Evolutionary conservation across 2,113 vertebrate species (phyloP), one percentile per base, ranked within the genome.

Genomic region (Sisor rabdophorus): DNA sequence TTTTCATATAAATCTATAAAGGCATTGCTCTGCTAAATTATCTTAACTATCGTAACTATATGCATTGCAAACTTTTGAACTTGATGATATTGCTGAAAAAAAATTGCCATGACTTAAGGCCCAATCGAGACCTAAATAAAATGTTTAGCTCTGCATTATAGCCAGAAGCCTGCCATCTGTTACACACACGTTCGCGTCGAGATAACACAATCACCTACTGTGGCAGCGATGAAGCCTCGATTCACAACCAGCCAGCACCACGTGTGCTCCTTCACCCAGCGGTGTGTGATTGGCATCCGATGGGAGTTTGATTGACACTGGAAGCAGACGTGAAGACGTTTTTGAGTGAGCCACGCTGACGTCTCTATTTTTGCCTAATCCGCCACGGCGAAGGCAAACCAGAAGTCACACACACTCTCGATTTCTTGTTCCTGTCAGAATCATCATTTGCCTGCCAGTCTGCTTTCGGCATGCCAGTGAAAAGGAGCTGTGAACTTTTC

Each of bases 271-370:
- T 40, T 30, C 70, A 75, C 73, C 77, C 76, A 76, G 81, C 24
- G 65, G 70, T 59, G 65, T 36, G 59, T 82, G 81, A 80, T 82
- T 75, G 77, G 72, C 55, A 48, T 61, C 47, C 78, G 81, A 82
- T 82, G 77, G 73, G 74, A 82, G 76, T 69, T 73, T 82, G 81
- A 82, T 77, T 82, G 81, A 74, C 81, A 70, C 69, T 44, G 53
- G 44, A 76, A 72, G 64, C 69, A 72, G 81, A 77, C 73, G 64
- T 73, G 77, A 44, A 44, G 40, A 44, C 58, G 63, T 73, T 50
- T 71, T 79, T 73, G 68, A 79, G 78, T 71, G 60, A 82, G 69
- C 60, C 70, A 68, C 63, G 68, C 65, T 79, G 75, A 82, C 73
- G 70, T 79, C 79, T 40, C 53, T 52, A 44, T 50, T 76, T 74